phyloP scores from a whole-genome alignment of 2,113 vertebrate species.

The Eulemur rufifrons region DNA sequence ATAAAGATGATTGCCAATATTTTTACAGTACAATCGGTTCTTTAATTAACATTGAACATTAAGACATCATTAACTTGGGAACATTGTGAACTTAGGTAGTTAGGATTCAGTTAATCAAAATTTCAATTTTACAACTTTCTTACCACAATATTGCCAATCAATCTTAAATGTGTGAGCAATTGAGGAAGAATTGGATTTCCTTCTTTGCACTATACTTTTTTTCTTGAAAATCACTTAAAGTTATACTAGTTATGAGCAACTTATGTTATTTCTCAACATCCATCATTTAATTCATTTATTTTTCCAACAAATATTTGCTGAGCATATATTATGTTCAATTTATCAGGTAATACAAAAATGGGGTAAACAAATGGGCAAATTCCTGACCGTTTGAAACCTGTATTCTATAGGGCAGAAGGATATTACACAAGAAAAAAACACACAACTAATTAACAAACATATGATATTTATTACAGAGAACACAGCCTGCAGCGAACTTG shows the following conservation, averaged over 20 bases:
- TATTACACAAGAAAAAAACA: neutral
- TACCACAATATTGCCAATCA: neutral
- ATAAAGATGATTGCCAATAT: neutral
- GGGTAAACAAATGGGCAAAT: neutral
- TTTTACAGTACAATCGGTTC: neutral
- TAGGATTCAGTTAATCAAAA: neutral
- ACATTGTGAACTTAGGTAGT: neutral
- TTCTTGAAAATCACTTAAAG: neutral
- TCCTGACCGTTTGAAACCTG: neutral
- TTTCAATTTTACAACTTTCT: neutral
- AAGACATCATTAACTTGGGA: neutral
- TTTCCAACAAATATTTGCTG: neutral
- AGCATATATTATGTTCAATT: neutral
- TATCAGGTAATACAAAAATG: neutral
- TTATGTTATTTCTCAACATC: neutral
- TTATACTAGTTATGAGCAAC: neutral
- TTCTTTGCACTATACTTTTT: neutral
- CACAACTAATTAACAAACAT: neutral
- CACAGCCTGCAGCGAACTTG: neutral
- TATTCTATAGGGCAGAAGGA: neutral
- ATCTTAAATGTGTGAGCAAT: neutral
- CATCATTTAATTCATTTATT: slow-evolving; percentile 3
- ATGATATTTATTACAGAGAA: neutral
- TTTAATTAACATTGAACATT: neutral
- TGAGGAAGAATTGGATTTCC: neutral